Percentiles rank a stretch among this genome's conserved stretches.
phyloP scores from a whole-genome alignment of 2,888 invertebrate genomes.

The Andrena marginata region DNA sequence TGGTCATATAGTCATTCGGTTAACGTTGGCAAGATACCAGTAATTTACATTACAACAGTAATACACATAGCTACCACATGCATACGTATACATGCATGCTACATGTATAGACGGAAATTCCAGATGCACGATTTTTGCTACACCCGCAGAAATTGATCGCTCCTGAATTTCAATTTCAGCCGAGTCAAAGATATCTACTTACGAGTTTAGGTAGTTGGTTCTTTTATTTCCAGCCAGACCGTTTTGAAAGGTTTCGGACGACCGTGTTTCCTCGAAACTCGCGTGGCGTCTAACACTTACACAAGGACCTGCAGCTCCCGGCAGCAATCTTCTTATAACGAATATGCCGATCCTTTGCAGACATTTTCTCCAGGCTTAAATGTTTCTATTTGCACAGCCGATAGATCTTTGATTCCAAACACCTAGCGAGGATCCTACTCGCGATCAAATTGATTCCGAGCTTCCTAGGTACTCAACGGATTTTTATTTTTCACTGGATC shows the following conservation, averaged over 20 bases:
- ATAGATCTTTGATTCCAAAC: no score
- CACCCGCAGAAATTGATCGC: constrained; percentile 4
- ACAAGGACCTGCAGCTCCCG: no score
- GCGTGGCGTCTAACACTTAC: neutral
- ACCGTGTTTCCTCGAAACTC: neutral
- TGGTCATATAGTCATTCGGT: no score
- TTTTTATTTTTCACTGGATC: no score
- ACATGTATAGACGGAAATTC: neutral
- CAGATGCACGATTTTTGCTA: neutral
- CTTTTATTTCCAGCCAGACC: neutral
- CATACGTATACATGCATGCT: neutral
- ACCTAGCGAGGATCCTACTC: no score
- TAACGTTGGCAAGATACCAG: no score
- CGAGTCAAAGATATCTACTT: neutral
- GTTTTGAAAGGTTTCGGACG: neutral
- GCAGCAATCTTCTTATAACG: no score
- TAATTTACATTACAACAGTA: no score
- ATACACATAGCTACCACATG: no score
- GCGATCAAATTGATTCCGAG: no score
- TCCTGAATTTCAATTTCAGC: neutral
- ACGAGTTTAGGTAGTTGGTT: neutral
- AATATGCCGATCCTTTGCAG: neutral
- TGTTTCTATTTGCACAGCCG: no score
- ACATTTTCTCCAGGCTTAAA: neutral
- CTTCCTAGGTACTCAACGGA: no score